These are phyloP conservation scores for Anomalospiza imberbis DNA, from an alignment of 2,797 vertebrate species.

Conservation along the genomic window DNA sequence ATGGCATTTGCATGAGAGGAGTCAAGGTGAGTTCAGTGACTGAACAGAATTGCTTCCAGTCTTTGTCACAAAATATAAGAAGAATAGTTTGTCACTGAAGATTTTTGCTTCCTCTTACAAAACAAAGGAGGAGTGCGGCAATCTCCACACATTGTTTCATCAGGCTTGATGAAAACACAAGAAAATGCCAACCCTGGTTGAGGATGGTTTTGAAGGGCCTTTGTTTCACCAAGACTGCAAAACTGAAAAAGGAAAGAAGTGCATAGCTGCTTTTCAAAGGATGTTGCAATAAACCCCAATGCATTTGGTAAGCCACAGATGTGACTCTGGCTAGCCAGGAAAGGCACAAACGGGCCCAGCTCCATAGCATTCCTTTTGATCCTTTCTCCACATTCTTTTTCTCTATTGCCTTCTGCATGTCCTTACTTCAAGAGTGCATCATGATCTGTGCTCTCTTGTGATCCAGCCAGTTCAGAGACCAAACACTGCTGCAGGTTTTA, in stretches of 20 bases:
- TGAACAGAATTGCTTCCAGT: constrained; percentile 39
- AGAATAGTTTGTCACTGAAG: constrained; percentile 5
- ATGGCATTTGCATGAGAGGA: constrained; percentile 41
- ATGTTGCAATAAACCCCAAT: background rate
- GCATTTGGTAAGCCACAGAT: background rate
- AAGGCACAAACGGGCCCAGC: fast-evolving
- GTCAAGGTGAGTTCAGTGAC: constrained; percentile 51
- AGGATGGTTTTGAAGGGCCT: background rate
- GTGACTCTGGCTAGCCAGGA: background rate
- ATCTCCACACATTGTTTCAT: background rate
- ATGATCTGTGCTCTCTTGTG: background rate
- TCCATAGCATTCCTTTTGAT: background rate
- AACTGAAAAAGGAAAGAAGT: background rate
- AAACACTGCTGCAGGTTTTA: background rate
- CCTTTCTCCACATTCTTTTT: background rate
- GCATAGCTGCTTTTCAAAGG: background rate
- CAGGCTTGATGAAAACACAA: background rate
- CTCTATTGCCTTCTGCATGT: background rate
- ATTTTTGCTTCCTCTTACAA: constrained; percentile 19
- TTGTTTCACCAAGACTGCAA: background rate
- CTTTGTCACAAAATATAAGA: constrained; percentile 35
- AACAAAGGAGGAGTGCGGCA: background rate
- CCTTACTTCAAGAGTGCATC: background rate
- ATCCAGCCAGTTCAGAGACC: background rate
- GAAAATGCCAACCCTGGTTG: background rate